Evolutionary conservation across 2,888 invertebrate genomes (phyloP), one percentile per base, ranked within the genome.

Genomic region (Ormyrus rosae): DNA sequence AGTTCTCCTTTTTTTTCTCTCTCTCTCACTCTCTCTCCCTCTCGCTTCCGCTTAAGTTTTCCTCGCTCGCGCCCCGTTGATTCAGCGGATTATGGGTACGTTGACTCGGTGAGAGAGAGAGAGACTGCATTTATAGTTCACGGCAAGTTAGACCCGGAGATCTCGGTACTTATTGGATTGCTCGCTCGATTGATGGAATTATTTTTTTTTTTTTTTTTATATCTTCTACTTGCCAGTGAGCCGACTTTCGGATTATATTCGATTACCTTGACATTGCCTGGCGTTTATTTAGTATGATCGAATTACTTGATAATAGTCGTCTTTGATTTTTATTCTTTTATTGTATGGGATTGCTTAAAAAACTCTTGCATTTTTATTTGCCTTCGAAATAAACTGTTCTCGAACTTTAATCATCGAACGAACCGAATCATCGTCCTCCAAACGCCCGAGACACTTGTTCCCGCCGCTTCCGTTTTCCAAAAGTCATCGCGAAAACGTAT

Each of bases 1-100:
- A 61, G 50, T 69, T 64, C 10, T 34, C 58, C 68, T 74, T 64
- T 68, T 68, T 19, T 34, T 76, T n/a, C 19, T 19, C n/a, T n/a
- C n/a, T 56, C 60, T 63, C 7, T 6, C 19, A 63, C 34, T 19
- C 13, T 55, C 63, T 55, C 55, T 55, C 10, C 11, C 10, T 55
- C 48, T 13, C 11, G 60, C 10, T 55, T 45, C 10, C 11, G 60
- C 70, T 61, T 34, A 51, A 80, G 67, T 73, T 79, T 73, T 58
- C 61, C 72, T n/a, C 74, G 64, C 50, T 60, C 46, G 63, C 13
- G 48, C 64, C 45, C 0, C 58, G 72, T 81, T 72, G 78, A 71
- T 78, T 78, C 78, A 70, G n/a, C 53, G 70, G 76, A 79, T 79
- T 82, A 82, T 34, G 79, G 73, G 80, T 73, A 45, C 81, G 69